phyloP scores from a whole-genome alignment of 1,140 invertebrate genomes.

The Parapsyche elsis region DNA sequence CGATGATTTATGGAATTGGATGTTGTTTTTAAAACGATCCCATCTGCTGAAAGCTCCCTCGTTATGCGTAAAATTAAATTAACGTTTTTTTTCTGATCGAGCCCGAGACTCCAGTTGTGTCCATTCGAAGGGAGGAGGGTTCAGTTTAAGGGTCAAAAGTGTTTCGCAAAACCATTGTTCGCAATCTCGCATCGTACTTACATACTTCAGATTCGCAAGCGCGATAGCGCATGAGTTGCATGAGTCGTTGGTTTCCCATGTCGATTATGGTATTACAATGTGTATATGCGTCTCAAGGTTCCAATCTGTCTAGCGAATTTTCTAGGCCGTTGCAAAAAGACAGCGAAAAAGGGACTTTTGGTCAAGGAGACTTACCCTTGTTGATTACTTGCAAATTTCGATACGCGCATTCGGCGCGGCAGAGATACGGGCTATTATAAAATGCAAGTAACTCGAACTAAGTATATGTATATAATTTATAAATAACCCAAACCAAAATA shows the following conservation, averaged over 20 bases:
- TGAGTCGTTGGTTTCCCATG: conserved; percentile 37
- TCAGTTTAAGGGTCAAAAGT: background rate
- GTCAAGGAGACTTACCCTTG: background rate
- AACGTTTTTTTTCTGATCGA: background rate
- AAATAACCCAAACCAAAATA: too few species aligned
- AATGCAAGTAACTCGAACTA: too few species aligned
- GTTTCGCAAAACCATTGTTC: conserved; percentile 21
- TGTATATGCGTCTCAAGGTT: conserved; percentile 31
- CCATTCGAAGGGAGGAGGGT: background rate
- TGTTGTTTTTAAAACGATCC: conserved; percentile 13
- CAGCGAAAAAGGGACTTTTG: background rate
- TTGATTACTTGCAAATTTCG: too few species aligned
- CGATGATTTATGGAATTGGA: conserved; percentile 22
- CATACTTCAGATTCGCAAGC: background rate
- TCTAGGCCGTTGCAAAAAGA: conserved; percentile 8
- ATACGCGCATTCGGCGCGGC: too few species aligned
- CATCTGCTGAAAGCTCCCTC: conserved; percentile 29
- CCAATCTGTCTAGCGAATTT: conserved; percentile 26
- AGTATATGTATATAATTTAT: too few species aligned
- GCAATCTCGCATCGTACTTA: background rate
- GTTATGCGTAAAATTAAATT: conserved; percentile 30
- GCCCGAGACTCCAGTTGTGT: too few species aligned
- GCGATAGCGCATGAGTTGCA: conserved; percentile 23
- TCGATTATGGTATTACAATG: background rate
- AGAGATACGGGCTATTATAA: too few species aligned